Conservation (phyloP, 2,113 vertebrate species). For the Onychorhynchus coronatus region DNA sequence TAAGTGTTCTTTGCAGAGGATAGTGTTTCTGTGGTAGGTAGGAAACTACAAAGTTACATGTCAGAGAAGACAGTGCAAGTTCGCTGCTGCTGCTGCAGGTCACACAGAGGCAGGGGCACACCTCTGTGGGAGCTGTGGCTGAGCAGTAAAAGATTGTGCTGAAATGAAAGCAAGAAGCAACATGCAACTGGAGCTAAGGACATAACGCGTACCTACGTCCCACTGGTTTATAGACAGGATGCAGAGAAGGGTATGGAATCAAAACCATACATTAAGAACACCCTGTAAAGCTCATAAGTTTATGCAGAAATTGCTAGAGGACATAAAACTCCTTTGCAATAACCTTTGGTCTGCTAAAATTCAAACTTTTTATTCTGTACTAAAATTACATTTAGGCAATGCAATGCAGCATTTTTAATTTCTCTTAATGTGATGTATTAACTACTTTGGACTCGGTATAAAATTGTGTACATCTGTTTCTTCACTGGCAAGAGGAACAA, state of each 20-base stretch:
- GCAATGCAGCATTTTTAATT: neutral
- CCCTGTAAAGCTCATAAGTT: neutral
- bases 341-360: neutral
- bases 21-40: neutral
- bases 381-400: neutral
- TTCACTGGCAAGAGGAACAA: slow-evolving; percentile 6
- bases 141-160: neutral
- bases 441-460: neutral
- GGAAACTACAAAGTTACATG: neutral
- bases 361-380: neutral
- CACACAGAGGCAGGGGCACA: neutral
- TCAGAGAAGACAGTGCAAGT: neutral
- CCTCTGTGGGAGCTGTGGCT: neutral
- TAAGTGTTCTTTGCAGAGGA: neutral
- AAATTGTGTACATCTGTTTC: neutral
- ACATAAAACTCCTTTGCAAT: neutral
- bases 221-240: neutral
- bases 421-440: neutral
- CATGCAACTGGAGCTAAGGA: neutral
- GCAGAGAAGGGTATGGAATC: neutral
- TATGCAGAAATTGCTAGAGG: neutral
- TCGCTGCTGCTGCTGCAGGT: neutral
- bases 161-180: neutral
- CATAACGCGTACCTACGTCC: neutral
- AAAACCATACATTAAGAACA: neutral